Base-by-base conservation (phyloP, 2,888 invertebrate genomes). In the Temnothorax unifasciatus region DNA sequence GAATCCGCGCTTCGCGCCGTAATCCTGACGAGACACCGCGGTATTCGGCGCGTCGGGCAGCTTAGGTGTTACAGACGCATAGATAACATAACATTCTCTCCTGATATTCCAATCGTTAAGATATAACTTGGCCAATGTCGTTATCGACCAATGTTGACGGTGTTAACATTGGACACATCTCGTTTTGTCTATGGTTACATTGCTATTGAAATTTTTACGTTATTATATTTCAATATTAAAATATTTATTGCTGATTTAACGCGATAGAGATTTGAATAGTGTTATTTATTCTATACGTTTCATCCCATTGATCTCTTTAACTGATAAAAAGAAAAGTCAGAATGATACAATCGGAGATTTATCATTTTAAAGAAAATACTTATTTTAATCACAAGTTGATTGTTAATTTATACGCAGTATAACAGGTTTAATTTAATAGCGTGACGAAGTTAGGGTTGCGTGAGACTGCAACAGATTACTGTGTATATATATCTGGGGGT, bases 21-120 rank as follows among this genome's bases (percentile, higher is more conserved):
- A 81, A 81, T 81, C 59, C 79, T 81, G 79, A 81, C 71, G 79
- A 71, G 81, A 73, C 74, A 29, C 54, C 85, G 77, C 84, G 84
- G 84, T 66, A 85, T 83, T 77, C 82, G 84, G 84, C 84, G 77
- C 50, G 66, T 69, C 34, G 69, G 79, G 34, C 61, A 71, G 66
- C 83, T 63, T 68, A 83, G 69, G 69, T 83, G 83, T 77, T 77
- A 61, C 79, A 69, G 63, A 44, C 83, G 79, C 79, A 81, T 81
- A 61, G 71, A 81, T 59, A 59, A 81, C 79, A 71, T 71, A 71
- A 81, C 79, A 44, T 59, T 71, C 79, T 81, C 79, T 47, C 59
- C 47, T 18, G 59, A 69, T 47, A 79, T 47, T 59, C 71, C 71
- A 71, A 50, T 59, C 47, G 47, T 71, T 59, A 13, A 29, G 57